These are phyloP conservation scores for Prunella himalayana DNA, from an alignment of 2,113 vertebrate genomes.

Conservation along the genomic window DNA sequence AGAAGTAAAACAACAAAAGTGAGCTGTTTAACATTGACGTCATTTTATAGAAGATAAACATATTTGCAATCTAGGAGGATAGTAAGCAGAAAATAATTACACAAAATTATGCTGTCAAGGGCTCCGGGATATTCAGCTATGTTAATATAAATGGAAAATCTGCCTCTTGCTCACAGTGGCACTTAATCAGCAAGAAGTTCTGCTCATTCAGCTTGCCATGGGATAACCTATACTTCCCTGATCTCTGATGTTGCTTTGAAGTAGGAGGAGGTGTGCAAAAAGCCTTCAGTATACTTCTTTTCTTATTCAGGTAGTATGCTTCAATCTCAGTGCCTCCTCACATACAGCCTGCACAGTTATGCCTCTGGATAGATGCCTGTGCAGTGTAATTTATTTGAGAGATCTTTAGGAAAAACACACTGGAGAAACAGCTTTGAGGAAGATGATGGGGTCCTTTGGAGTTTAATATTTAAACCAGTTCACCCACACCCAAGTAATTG, in stretches of 20 bases:
- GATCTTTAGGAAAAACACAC: background rate
- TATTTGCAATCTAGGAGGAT: background rate
- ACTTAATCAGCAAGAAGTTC: background rate
- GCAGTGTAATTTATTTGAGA: background rate
- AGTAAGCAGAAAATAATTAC: constrained; percentile 20
- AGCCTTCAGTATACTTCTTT: background rate
- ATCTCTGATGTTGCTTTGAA: background rate
- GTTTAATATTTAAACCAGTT: background rate
- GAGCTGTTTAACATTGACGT: background rate
- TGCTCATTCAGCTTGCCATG: background rate
- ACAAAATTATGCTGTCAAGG: background rate
- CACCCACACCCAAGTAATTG: background rate
- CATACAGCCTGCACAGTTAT: accelerated
- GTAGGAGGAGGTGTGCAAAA: background rate
- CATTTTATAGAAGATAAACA: constrained; percentile 32
- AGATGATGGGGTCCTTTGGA: background rate
- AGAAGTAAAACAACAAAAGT: constrained; percentile 26
- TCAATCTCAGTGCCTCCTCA: background rate
- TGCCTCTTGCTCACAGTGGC: background rate
- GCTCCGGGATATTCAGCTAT: background rate
- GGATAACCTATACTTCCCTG: background rate
- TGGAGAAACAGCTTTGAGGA: background rate
- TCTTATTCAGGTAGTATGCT: accelerated
- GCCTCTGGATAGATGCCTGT: background rate
- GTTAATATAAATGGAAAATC: background rate